Percentiles rank a stretch among this genome's conserved stretches.
phyloP scores from a whole-genome alignment of 2,113 vertebrate genomes.

The Macquaria ambigua region DNA sequence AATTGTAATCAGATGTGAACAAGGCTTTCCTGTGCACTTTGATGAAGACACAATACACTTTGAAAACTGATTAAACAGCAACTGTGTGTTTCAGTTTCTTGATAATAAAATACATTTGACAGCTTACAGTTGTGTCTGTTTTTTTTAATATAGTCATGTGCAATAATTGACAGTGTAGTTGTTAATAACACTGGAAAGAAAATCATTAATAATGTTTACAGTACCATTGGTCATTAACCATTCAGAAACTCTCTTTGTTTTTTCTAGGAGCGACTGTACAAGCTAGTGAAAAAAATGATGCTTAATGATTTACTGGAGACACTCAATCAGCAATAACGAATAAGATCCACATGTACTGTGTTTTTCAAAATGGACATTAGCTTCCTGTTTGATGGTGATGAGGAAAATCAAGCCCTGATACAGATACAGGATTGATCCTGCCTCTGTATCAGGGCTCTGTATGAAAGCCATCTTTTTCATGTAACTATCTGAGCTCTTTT shows the following conservation, averaged over 20 bases:
- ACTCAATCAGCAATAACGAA: too few species aligned
- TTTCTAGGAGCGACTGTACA: too few species aligned
- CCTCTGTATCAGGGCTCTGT: neutral
- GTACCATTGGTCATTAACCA: neutral
- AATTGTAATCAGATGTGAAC: conserved; percentile 28
- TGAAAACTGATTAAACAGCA: conserved; percentile 2
- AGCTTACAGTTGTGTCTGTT: neutral
- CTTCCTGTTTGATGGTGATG: too few species aligned
- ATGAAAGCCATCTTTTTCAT: too few species aligned
- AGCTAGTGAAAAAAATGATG: rapidly evolving
- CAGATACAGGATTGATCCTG: too few species aligned
- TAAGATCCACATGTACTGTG: too few species aligned
- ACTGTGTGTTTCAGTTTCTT: rapidly evolving
- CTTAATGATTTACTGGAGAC: rapidly evolving
- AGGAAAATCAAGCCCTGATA: too few species aligned
- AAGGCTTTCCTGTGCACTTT: conserved; percentile 52
- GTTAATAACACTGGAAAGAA: too few species aligned
- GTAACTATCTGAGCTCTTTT: too few species aligned
- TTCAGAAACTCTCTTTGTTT: neutral
- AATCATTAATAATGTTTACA: neutral
- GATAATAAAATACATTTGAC: conserved; percentile 19
- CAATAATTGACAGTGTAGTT: neutral
- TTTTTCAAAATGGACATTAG: too few species aligned
- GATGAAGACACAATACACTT: neutral
- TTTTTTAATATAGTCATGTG: neutral